These are phyloP conservation scores for Oreotrochilus melanogaster DNA, from an alignment of 2,113 vertebrate genomes.

Conservation along the genomic window DNA sequence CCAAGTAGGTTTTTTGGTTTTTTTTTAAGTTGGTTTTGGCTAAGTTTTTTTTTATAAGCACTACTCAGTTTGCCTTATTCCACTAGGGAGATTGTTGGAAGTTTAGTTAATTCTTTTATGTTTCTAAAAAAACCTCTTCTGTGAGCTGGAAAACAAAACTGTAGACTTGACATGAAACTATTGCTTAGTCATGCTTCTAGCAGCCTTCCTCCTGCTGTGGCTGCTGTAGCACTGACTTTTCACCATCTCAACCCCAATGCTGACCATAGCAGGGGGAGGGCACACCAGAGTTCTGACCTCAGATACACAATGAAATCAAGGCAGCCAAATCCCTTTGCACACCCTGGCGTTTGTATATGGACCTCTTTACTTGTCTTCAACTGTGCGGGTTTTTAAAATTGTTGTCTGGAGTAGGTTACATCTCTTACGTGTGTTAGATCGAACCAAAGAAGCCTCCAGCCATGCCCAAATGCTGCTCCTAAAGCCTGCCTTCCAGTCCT, in stretches of 20 bases:
- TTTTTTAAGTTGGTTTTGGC: neutral
- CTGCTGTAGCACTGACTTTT: neutral
- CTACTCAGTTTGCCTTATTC: slow-evolving; percentile 70
- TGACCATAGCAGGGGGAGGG: neutral
- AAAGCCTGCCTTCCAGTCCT: slow-evolving; percentile 97
- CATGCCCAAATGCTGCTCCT: slow-evolving; percentile 98
- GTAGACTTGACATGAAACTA: slow-evolving; percentile 18
- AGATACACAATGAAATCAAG: neutral
- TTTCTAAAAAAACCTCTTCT: slow-evolving; percentile 15
- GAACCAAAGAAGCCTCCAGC: slow-evolving; percentile 99
- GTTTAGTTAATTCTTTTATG: neutral
- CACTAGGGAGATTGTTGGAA: neutral
- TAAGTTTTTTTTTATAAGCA: neutral
- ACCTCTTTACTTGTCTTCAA: slow-evolving; percentile 75
- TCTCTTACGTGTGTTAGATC: slow-evolving; percentile 90
- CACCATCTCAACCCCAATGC: neutral
- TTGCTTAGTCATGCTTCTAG: neutral
- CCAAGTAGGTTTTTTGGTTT: slow-evolving; percentile 1
- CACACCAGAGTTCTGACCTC: neutral
- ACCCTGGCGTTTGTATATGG: slow-evolving; percentile 68
- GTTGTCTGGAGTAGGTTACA: slow-evolving; percentile 86
- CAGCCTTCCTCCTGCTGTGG: slow-evolving; percentile 59
- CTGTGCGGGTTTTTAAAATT: slow-evolving; percentile 74
- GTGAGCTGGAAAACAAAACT: neutral
- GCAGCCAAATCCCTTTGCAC: slow-evolving; percentile 48